Conservation (phyloP, 1,140 invertebrate species). For the Paraescarpia echinospica region DNA sequence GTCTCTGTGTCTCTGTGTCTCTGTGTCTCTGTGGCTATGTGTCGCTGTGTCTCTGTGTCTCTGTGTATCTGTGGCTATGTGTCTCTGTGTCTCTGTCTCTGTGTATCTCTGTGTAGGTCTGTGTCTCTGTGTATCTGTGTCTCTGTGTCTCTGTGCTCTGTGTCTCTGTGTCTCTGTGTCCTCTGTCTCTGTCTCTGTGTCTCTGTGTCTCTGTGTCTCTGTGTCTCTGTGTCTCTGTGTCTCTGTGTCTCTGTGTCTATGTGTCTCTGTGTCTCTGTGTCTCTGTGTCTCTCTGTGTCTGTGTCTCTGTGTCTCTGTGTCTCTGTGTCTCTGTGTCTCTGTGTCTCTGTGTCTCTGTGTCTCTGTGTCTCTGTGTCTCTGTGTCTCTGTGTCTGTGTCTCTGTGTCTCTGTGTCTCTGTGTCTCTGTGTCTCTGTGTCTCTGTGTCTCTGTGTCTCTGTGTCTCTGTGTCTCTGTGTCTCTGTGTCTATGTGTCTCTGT, state of each 20-base stretch:
- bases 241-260: conserved; percentile 16
- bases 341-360: conserved; percentile 29
- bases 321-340: conserved; percentile 28
- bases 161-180: conserved; percentile 18
- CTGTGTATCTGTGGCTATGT: no score
- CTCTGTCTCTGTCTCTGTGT: conserved; percentile 21
- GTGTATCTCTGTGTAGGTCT: no score
- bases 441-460: neutral
- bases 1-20: no score
- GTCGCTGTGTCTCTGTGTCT: no score
- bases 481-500: no score
- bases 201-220: conserved; percentile 26
- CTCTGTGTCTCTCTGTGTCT: conserved; percentile 24
- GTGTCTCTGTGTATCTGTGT: no score
- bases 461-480: neutral
- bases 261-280: conserved; percentile 24
- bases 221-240: conserved; percentile 26
- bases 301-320: conserved; percentile 27
- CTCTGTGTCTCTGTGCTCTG: neutral
- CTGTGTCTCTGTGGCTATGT: no score
- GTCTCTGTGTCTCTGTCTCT: no score
- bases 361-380: conserved; percentile 29
- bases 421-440: conserved; percentile 28
- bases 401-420: conserved; percentile 26
- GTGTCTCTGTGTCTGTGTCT: conserved; percentile 1